phyloP scores from a whole-genome alignment of 2,113 vertebrate species.

The Coryphaenoides rupestris region DNA sequence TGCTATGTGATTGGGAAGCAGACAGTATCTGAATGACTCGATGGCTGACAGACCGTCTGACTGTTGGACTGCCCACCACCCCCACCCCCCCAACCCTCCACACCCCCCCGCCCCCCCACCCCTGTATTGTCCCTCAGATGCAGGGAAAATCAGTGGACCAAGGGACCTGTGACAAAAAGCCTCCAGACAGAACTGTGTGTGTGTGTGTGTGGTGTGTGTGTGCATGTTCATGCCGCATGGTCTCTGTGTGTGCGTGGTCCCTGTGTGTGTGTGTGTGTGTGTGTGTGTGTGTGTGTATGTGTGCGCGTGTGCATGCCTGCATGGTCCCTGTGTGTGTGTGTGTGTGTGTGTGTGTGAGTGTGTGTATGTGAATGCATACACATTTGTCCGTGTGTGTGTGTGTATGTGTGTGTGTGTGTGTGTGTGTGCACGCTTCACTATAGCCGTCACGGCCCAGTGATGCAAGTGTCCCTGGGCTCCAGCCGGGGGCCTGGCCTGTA shows the following conservation, averaged over 20 bases:
- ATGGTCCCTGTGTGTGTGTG: background rate
- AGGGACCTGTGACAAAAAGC: slow-evolving; percentile 52
- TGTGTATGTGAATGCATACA: slow-evolving; percentile 12
- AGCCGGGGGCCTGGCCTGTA: slow-evolving; percentile 59
- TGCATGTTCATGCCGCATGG: background rate
- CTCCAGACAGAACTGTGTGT: slow-evolving; percentile 35
- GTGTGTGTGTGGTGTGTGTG: slow-evolving; percentile 38
- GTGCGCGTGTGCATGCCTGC: slow-evolving; percentile 10
- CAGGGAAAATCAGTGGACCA: slow-evolving; percentile 68
- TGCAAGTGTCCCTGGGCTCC: slow-evolving; percentile 70
- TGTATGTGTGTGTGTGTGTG: slow-evolving; percentile 65
- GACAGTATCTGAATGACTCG: slow-evolving; percentile 68
- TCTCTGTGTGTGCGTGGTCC: slow-evolving; percentile 18
- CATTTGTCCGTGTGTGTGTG: slow-evolving; percentile 55
- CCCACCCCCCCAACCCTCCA: slow-evolving; percentile 66
- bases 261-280: slow-evolving; percentile 24
- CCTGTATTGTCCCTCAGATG: slow-evolving; percentile 75
- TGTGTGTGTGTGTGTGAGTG: background rate
- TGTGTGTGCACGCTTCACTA: slow-evolving; percentile 66
- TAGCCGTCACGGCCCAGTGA: slow-evolving; percentile 76
- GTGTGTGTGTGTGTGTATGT: background rate
- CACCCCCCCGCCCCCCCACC: slow-evolving; percentile 62
- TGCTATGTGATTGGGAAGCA: slow-evolving; percentile 77
- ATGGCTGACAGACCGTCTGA: slow-evolving; percentile 63
- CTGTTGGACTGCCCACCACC: slow-evolving; percentile 44